A percentile compares a stretch with the other conserved stretches of the same genome.
Conservation (phyloP, 92 coral and sea anemone species). For the Phenganax subtilis region DNA sequence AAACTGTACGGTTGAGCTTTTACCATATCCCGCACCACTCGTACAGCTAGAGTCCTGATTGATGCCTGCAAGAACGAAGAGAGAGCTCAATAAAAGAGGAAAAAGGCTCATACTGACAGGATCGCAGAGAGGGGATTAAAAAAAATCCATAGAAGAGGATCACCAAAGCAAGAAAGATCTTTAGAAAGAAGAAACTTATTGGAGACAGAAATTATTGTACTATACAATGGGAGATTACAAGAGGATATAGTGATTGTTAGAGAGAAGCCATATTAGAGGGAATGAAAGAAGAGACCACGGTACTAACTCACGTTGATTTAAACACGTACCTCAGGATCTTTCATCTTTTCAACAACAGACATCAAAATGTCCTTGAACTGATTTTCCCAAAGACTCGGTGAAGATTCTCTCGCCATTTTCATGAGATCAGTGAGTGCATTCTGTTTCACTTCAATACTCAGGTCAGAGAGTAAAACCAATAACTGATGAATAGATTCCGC, state of each 20-base stretch:
- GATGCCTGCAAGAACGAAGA: slow-evolving; percentile 50
- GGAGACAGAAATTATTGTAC: too few species aligned
- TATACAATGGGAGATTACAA: too few species aligned
- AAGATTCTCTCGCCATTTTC: slow-evolving; percentile 74
- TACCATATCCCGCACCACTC: slow-evolving; percentile 90
- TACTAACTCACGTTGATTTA: background rate
- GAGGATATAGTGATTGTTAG: too few species aligned
- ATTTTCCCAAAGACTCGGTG: slow-evolving; percentile 79
- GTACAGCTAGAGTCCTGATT: slow-evolving; percentile 69
- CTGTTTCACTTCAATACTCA: slow-evolving; percentile 68
- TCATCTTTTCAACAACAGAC: slow-evolving; percentile 67
- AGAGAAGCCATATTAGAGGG: too few species aligned
- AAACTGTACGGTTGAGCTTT: slow-evolving; percentile 84
- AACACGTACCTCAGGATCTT: slow-evolving; percentile 77
- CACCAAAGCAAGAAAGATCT: too few species aligned
- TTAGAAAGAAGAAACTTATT: too few species aligned
- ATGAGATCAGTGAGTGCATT: slow-evolving; percentile 77
- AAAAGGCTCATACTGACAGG: too few species aligned
- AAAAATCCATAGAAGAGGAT: too few species aligned
- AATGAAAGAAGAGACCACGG: background rate
- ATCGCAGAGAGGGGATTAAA: too few species aligned
- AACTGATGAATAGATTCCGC: slow-evolving; percentile 64
- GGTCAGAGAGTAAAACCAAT: slow-evolving; percentile 64
- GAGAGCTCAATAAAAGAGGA: background rate
- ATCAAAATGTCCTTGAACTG: slow-evolving; percentile 55